Percentiles rank a stretch among this genome's conserved stretches.
Conservation (phyloP, 1,140 invertebrate genomes). For the Monochamus saltuarius region DNA sequence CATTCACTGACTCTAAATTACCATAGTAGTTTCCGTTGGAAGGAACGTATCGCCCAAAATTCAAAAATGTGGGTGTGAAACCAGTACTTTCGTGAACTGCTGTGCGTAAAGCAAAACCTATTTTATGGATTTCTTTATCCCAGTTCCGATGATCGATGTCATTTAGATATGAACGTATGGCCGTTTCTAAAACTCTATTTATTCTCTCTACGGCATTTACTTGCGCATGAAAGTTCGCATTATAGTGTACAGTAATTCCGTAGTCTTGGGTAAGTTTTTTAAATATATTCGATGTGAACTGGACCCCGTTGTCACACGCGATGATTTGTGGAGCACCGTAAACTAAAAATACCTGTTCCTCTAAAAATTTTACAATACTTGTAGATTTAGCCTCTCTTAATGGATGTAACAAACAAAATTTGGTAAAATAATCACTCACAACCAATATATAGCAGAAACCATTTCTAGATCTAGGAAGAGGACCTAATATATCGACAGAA, state of each 20-base stretch:
- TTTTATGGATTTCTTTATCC: conserved; percentile 11
- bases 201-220: too few species aligned
- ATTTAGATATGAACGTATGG: too few species aligned
- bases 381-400: conserved; percentile 11
- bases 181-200: too few species aligned
- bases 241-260: too few species aligned
- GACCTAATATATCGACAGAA: conserved; percentile 49
- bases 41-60: too few species aligned
- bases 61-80: conserved; percentile 7
- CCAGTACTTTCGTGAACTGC: conserved; percentile 14
- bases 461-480: conserved; percentile 32
- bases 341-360: conserved; percentile 21
- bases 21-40: too few species aligned
- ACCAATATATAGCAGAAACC: conserved; percentile 47
- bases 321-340: conserved; percentile 25
- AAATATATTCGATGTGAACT: conserved; percentile 13
- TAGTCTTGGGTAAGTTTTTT: too few species aligned
- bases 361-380: conserved; percentile 18
- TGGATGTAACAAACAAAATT: conserved; percentile 27
- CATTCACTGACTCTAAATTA: background rate
- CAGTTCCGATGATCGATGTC: conserved; percentile 6
- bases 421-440: conserved; percentile 33
- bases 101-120: conserved; percentile 4
- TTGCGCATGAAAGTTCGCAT: too few species aligned
- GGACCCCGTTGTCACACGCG: conserved; percentile 32